Evolutionary conservation across 2,888 invertebrate genomes (phyloP).

Genomic region (Pyrgus malvae): DNA sequence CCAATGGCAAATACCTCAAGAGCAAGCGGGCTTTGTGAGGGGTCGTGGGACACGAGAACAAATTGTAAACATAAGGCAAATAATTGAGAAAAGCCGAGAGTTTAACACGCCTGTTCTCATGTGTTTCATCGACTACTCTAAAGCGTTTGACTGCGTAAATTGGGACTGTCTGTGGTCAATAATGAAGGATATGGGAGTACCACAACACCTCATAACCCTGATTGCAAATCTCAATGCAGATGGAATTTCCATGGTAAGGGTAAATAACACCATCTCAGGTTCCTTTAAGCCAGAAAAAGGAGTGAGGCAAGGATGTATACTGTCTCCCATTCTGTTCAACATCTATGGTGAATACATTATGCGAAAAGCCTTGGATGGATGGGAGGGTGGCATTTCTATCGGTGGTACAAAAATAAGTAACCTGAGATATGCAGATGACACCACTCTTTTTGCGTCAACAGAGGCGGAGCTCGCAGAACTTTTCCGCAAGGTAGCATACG

Average conservation of each 20-base stretch:
- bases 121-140: too few species aligned
- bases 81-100: too few species aligned
- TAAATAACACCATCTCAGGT: background rate
- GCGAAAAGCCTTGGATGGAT: constrained; percentile 1
- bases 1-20: too few species aligned
- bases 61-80: too few species aligned
- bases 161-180: background rate
- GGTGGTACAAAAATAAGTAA: background rate
- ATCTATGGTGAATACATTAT: constrained; percentile 9
- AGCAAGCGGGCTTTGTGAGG: too few species aligned
- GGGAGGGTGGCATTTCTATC: constrained; percentile 5
- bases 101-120: too few species aligned
- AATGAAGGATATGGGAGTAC: background rate
- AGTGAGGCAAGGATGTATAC: constrained; percentile 10
- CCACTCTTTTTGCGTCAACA: constrained; percentile 1
- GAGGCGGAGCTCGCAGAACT: background rate
- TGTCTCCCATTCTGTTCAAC: constrained; percentile 6
- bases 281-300: background rate
- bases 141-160: background rate
- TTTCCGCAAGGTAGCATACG: background rate
- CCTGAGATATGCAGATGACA: constrained; percentile 15
- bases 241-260: background rate
- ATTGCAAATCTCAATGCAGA: background rate
- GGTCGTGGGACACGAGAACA: too few species aligned
- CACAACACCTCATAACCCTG: background rate